These are phyloP conservation scores for Stenodema calcarata DNA, from an alignment of 2,888 invertebrate genomes.

Conservation along the genomic window DNA sequence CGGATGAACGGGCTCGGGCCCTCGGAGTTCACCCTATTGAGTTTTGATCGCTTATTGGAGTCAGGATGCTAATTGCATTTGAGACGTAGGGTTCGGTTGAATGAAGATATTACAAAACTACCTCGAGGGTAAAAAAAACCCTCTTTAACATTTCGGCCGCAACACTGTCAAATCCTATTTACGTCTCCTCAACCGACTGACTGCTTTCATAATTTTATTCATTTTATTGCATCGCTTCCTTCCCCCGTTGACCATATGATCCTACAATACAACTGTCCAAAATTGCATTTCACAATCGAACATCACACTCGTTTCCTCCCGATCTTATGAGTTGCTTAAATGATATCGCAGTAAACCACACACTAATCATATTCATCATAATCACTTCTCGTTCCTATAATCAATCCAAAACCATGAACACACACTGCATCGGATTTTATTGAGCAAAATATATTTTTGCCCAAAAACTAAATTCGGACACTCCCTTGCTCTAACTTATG, in stretches of 20 bases:
- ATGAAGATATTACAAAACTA: conserved; percentile 10
- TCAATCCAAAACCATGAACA: no score
- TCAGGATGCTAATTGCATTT: conserved; percentile 19
- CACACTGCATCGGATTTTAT: no score
- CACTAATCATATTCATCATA: no score
- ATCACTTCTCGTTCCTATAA: no score
- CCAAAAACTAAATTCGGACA: no score
- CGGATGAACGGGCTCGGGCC: not conserved
- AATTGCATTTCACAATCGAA: not conserved
- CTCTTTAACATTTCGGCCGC: not conserved
- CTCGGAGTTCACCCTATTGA: not conserved
- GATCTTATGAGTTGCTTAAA: no score
- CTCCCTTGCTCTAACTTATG: no score
- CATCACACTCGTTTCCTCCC: not conserved
- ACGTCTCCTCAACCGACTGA: not conserved
- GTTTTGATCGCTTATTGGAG: conserved; percentile 12
- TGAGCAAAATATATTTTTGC: no score
- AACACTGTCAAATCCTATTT: conserved; percentile 1
- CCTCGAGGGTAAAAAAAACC: not conserved
- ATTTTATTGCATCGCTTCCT: not conserved
- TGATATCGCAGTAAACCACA: no score
- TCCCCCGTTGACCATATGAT: not conserved
- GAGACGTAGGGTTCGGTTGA: not conserved
- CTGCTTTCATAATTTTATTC: not conserved
- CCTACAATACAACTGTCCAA: not conserved